Evolutionary conservation across 2,113 vertebrate species (phyloP).

Genomic region (Plecturocebus donacophilus): DNA sequence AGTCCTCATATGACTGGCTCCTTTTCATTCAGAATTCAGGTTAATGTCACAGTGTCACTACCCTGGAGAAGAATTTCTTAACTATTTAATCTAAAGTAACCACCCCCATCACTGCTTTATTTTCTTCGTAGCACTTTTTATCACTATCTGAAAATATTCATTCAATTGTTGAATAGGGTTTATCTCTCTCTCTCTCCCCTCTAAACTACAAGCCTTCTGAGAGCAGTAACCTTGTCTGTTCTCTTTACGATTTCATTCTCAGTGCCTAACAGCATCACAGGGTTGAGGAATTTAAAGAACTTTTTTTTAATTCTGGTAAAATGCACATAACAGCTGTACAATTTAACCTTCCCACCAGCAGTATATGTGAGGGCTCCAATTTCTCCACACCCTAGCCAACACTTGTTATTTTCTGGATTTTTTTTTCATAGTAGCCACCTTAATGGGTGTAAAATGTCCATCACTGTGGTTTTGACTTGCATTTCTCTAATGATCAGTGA

Average conservation of each 20-base stretch:
- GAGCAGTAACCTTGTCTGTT: not conserved
- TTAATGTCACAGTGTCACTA: not conserved
- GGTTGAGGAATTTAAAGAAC: not conserved
- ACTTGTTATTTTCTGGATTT: not conserved
- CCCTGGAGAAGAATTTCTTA: not conserved
- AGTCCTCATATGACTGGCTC: not conserved
- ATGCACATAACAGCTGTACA: not conserved
- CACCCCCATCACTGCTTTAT: not conserved
- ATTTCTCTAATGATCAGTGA: slow-evolving; percentile 26
- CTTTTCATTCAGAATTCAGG: slow-evolving; percentile 2
- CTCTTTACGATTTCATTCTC: not conserved
- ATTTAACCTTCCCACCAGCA: not conserved
- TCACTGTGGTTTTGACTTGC: slow-evolving; percentile 19
- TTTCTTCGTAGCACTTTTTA: not conserved
- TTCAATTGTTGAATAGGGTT: not conserved
- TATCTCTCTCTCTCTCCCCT: not conserved
- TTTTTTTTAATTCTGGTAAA: not conserved
- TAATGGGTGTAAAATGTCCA: not conserved
- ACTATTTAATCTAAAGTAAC: slow-evolving; percentile 30
- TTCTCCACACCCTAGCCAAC: slow-evolving; percentile 2
- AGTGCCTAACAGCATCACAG: not conserved
- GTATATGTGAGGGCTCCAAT: not conserved
- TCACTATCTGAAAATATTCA: not conserved
- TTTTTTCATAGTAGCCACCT: not conserved
- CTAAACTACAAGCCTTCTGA: not conserved